A percentile compares a stretch with the other conserved stretches of the same genome.
These are phyloP conservation scores for Gymnopithys bicolor DNA, from an alignment of 2,797 vertebrate genomes.

Conservation along the genomic window DNA sequence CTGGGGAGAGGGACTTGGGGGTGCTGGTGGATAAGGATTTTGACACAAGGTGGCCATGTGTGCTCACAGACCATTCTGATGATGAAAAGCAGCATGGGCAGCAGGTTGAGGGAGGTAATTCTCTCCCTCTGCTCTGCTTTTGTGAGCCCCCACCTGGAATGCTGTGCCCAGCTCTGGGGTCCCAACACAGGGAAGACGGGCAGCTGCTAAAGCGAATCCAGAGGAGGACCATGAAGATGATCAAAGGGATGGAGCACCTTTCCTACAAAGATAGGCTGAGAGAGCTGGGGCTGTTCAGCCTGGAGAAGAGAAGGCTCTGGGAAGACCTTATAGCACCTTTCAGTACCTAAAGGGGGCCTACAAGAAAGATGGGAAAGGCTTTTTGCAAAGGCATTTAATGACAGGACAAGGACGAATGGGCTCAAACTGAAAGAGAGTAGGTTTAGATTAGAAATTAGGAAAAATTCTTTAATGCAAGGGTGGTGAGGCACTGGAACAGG, in stretches of 20 bases:
- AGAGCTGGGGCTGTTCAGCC: background rate
- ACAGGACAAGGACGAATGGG: background rate
- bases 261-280: background rate
- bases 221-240: background rate
- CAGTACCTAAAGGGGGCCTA: background rate
- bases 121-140: background rate
- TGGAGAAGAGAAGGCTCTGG: background rate
- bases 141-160: background rate
- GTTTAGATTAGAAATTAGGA: background rate
- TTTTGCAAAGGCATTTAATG: background rate
- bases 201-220: background rate
- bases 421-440: background rate
- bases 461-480: background rate
- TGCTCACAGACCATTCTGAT: background rate
- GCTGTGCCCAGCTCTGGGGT: background rate
- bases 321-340: background rate
- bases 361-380: background rate
- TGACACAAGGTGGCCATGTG: background rate
- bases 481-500: background rate
- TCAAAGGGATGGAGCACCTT: background rate
- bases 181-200: background rate
- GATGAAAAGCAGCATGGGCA: background rate
- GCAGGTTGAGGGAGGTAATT: background rate
- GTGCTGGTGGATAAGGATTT: background rate
- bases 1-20: too few species aligned